Evolutionary conservation across 53 echinoderm and acorn worm species (phyloP).

Genomic region (Pentamera pediparva): DNA sequence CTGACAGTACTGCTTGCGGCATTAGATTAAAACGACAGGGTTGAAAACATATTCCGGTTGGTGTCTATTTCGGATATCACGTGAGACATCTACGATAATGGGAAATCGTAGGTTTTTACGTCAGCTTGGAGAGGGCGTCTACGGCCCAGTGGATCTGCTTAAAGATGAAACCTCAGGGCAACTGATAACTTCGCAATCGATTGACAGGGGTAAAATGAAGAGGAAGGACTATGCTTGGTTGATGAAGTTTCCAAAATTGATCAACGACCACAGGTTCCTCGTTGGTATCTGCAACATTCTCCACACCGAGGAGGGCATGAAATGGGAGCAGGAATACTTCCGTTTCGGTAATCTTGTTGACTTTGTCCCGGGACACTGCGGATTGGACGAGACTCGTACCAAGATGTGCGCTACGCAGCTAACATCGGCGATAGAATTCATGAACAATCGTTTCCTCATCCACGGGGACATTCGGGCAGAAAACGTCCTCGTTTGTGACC

Average conservation of each 20-base stretch:
- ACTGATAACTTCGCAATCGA: slow-evolving; percentile 53
- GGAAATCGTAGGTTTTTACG: slow-evolving; percentile 41
- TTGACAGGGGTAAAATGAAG: slow-evolving; percentile 56
- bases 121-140: slow-evolving; percentile 47
- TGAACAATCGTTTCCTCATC: slow-evolving; percentile 70
- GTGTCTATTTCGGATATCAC: too few species aligned
- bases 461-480: slow-evolving; percentile 94
- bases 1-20: too few species aligned
- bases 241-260: slow-evolving; percentile 56
- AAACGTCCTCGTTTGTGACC: slow-evolving; percentile 78
- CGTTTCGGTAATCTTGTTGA: slow-evolving; percentile 82
- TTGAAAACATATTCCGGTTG: too few species aligned
- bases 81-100: too few species aligned
- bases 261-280: slow-evolving; percentile 64
- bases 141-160: slow-evolving; percentile 68
- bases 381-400: slow-evolving; percentile 66
- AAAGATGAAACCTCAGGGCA: slow-evolving; percentile 65
- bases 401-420: slow-evolving; percentile 72
- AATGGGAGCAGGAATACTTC: slow-evolving; percentile 82
- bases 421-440: slow-evolving; percentile 73
- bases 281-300: slow-evolving; percentile 62
- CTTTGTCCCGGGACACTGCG: slow-evolving; percentile 68
- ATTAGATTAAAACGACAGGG: too few species aligned
- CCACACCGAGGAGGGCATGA: slow-evolving; percentile 52
- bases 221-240: slow-evolving; percentile 69